Evolutionary conservation across 2,888 invertebrate genomes (phyloP).

Genomic region (Mythimna ferrago): DNA sequence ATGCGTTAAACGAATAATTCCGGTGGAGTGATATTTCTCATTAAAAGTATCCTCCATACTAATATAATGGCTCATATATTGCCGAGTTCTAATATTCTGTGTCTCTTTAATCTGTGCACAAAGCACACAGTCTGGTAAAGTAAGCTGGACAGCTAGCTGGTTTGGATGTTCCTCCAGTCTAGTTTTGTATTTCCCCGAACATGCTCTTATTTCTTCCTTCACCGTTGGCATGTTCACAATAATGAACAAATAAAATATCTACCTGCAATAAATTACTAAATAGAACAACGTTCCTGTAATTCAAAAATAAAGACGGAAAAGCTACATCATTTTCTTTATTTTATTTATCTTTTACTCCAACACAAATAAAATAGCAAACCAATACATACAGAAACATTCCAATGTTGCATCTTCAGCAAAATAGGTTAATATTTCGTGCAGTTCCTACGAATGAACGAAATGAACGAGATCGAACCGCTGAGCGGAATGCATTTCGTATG

Average conservation of each 20-base stretch:
- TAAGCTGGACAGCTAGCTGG: too few species aligned
- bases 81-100: too few species aligned
- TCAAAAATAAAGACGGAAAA: not conserved
- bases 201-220: too few species aligned
- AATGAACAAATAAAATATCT: not conserved
- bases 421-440: conserved; percentile 47
- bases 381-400: conserved; percentile 41
- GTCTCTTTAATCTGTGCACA: too few species aligned
- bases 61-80: too few species aligned
- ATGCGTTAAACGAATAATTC: too few species aligned
- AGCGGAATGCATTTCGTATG: conserved; percentile 48
- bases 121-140: too few species aligned
- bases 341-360: conserved; percentile 14
- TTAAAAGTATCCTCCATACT: too few species aligned
- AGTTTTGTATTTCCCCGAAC: too few species aligned
- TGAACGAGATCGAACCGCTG: conserved; percentile 44
- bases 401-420: conserved; percentile 43
- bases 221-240: too few species aligned
- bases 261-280: not conserved
- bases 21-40: too few species aligned
- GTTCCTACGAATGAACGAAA: conserved; percentile 38
- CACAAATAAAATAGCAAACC: conserved; percentile 36
- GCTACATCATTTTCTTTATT: not conserved
- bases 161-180: too few species aligned
- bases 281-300: not conserved